phyloP scores from a whole-genome alignment of 2,797 vertebrate species.

The Loris lydekkerianus region DNA sequence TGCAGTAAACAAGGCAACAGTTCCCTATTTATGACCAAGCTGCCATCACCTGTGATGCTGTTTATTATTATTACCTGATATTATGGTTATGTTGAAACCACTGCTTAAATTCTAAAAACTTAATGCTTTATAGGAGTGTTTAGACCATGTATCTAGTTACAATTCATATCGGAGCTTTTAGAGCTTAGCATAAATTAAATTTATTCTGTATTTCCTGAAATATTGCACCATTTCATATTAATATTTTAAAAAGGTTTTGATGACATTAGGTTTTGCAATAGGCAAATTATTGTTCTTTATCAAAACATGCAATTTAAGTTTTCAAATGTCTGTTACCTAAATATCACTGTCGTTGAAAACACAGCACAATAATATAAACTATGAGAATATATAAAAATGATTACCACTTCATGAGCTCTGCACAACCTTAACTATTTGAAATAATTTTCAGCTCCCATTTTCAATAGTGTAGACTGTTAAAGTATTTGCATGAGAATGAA shows the following conservation, averaged over 20 bases:
- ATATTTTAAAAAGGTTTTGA: constrained; percentile 28
- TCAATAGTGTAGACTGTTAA: constrained; percentile 71
- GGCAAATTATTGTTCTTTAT: constrained; percentile 68
- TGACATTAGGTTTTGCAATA: constrained; percentile 42
- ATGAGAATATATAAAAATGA: constrained; percentile 71
- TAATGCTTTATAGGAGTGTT: background rate
- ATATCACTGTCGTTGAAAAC: constrained; percentile 63
- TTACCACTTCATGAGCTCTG: constrained; percentile 79
- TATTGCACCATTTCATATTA: constrained; percentile 45
- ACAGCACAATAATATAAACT: constrained; percentile 69
- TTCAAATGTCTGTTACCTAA: constrained; percentile 69
- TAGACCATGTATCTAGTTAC: background rate
- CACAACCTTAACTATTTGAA: constrained; percentile 81
- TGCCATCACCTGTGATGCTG: background rate
- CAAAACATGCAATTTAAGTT: constrained; percentile 65
- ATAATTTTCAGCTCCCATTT: constrained; percentile 83
- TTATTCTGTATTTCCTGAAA: constrained; percentile 39
- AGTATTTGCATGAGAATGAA: constrained; percentile 87
- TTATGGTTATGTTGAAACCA: background rate
- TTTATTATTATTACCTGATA: constrained; percentile 12
- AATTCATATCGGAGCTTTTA: constrained; percentile 42
- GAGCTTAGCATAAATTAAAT: constrained; percentile 30
- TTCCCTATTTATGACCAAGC: constrained; percentile 26
- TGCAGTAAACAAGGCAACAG: background rate
- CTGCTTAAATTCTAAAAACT: background rate